These are phyloP conservation scores for Macroramphosus scolopax DNA, from an alignment of 2,797 vertebrate species.

Conservation along the genomic window DNA sequence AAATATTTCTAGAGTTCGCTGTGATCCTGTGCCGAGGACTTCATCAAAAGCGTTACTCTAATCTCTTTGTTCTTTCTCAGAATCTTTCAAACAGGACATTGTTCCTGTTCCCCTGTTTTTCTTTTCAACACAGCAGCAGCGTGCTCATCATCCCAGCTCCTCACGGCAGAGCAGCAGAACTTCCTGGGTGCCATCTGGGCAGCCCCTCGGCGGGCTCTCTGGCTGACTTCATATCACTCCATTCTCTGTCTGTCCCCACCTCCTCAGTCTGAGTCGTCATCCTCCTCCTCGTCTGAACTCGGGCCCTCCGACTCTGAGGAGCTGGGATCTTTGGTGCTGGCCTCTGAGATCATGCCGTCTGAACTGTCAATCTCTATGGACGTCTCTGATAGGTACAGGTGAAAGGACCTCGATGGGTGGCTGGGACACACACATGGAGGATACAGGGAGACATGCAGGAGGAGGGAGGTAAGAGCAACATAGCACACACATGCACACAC, in stretches of 20 bases:
- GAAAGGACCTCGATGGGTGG: slow-evolving; percentile 54
- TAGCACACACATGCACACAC: slow-evolving; percentile 4
- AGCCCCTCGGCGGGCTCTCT: slow-evolving; percentile 9
- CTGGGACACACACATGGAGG: slow-evolving; percentile 49
- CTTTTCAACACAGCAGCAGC: not conserved
- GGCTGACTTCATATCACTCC: slow-evolving; percentile 11
- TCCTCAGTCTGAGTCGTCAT: slow-evolving; percentile 59
- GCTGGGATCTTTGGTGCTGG: slow-evolving; percentile 61
- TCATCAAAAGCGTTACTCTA: not conserved
- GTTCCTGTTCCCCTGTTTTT: slow-evolving; percentile 1
- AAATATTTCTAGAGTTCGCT: slow-evolving; percentile 8
- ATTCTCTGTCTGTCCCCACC: slow-evolving; percentile 11
- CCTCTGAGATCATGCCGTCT: slow-evolving; percentile 68
- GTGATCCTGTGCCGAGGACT: slow-evolving; percentile 9
- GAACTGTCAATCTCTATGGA: slow-evolving; percentile 71
- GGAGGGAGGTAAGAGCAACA: slow-evolving; percentile 12
- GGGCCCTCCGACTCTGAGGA: slow-evolving; percentile 56
- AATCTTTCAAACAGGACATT: slow-evolving; percentile 16
- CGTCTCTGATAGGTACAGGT: slow-evolving; percentile 63
- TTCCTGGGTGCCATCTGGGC: not conserved
- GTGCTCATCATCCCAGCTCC: slow-evolving; percentile 6
- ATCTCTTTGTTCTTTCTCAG: slow-evolving; percentile 5
- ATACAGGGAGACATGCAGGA: slow-evolving; percentile 30
- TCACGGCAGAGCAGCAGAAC: not conserved
- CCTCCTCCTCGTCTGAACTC: slow-evolving; percentile 32